Conservation (phyloP, 2,888 invertebrate species). For the Acronicta psi region DNA sequence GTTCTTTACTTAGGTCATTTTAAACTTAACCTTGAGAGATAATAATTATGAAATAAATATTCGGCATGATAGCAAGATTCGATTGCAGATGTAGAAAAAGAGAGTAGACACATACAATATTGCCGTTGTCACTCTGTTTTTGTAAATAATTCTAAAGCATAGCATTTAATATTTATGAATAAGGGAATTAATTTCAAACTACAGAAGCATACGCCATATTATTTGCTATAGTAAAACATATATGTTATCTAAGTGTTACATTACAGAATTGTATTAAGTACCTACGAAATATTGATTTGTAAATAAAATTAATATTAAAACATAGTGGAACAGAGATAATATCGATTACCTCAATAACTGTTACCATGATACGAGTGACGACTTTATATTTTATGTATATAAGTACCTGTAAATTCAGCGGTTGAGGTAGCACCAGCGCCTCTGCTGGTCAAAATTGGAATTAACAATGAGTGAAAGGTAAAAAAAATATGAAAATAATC, state of each 20-base stretch:
- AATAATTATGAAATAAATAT: too few relatives aligned
- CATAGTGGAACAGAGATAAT: slow-evolving; percentile 58
- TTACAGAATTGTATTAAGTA: slow-evolving; percentile 52
- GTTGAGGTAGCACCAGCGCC: slow-evolving; percentile 15
- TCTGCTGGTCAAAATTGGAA: slow-evolving; percentile 5
- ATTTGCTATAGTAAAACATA: slow-evolving; percentile 22
- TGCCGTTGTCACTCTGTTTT: background rate
- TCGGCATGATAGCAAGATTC: too few relatives aligned
- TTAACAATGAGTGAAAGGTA: too few relatives aligned
- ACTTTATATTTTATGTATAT: slow-evolving; percentile 46
- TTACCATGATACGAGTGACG: slow-evolving; percentile 53
- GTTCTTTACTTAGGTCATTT: too few relatives aligned
- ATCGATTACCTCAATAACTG: slow-evolving; percentile 60
- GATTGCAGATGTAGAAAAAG: too few relatives aligned
- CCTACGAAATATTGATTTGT: slow-evolving; percentile 49
- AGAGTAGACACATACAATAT: too few relatives aligned
- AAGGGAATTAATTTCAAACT: slow-evolving; percentile 26
- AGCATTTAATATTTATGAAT: slow-evolving; percentile 32
- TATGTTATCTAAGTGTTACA: slow-evolving; percentile 35
- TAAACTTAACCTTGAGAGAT: too few relatives aligned
- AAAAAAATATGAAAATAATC: too few relatives aligned
- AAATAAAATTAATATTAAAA: slow-evolving; percentile 46
- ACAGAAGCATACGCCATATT: slow-evolving; percentile 30
- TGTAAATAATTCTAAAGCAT: slow-evolving; percentile 42
- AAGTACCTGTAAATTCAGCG: slow-evolving; percentile 18